Conservation (phyloP, 2,797 vertebrate genomes). For the Labroides dimidiatus region DNA sequence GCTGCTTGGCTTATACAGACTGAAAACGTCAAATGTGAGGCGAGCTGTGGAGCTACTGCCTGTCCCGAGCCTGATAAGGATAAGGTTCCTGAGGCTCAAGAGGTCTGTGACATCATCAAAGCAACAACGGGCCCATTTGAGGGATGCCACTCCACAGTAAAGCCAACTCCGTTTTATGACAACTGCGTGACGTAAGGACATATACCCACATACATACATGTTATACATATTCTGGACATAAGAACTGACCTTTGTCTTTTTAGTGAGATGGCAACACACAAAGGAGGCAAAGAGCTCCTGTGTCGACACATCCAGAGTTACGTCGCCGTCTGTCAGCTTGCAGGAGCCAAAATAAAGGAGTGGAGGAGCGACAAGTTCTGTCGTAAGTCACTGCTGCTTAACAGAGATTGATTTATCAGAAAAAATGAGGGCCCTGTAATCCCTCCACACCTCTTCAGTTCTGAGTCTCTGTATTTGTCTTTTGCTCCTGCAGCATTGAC, state of each 20-base stretch:
- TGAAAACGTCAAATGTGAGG: slow-evolving; percentile 6
- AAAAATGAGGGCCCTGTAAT: neutral
- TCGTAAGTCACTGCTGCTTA: slow-evolving; percentile 24
- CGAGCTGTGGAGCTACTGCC: slow-evolving; percentile 1
- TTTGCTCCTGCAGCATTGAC: slow-evolving; percentile 18
- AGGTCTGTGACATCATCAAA: slow-evolving; percentile 40
- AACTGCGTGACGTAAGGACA: slow-evolving; percentile 42
- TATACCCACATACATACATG: neutral
- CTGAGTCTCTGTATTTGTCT: neutral
- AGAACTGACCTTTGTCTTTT: neutral
- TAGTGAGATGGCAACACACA: slow-evolving; percentile 24
- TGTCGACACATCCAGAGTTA: slow-evolving; percentile 44
- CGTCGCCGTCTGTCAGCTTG: slow-evolving; percentile 38
- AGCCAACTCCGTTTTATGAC: neutral
- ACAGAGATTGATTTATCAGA: too few relatives aligned
- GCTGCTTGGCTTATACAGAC: neutral
- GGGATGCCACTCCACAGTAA: slow-evolving; percentile 28
- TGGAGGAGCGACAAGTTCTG: slow-evolving; percentile 40
- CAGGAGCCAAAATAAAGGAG: slow-evolving; percentile 11
- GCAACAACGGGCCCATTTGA: slow-evolving; percentile 12
- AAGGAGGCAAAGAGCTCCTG: neutral
- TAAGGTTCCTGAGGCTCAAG: neutral
- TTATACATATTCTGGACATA: neutral
- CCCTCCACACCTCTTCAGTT: neutral
- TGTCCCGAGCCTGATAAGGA: neutral